These are phyloP conservation scores for Anaspis maculata DNA, from an alignment of 2,888 invertebrate genomes.

Conservation along the genomic window DNA sequence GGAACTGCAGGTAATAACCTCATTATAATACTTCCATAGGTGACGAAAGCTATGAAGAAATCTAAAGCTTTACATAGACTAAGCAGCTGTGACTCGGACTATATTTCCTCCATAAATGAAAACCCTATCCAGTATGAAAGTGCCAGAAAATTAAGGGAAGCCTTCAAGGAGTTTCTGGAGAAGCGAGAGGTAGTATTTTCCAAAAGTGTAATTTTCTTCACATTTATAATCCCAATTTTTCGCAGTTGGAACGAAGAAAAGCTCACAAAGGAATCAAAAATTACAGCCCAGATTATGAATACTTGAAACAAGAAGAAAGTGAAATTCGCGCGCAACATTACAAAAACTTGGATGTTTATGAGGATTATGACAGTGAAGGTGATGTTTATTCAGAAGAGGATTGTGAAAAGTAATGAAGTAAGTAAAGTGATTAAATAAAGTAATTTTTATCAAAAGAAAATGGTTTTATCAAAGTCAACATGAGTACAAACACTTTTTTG, in stretches of 20 bases:
- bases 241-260: slow-evolving; percentile 7
- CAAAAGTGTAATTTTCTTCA: neutral
- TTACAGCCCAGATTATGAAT: slow-evolving; percentile 11
- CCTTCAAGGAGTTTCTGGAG: slow-evolving; percentile 32
- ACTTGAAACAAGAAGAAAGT: slow-evolving; percentile 8
- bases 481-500: slow-evolving; percentile 28
- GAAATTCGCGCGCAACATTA: slow-evolving; percentile 6
- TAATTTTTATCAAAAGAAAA: slow-evolving; percentile 20
- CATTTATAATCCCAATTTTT: slow-evolving; percentile 3
- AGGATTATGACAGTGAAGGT: slow-evolving; percentile 5
- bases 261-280: slow-evolving; percentile 5
- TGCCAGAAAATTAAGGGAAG: slow-evolving; percentile 40
- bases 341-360: slow-evolving; percentile 7
- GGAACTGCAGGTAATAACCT: too few relatives aligned
- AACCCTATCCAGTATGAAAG: slow-evolving; percentile 26
- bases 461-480: slow-evolving; percentile 34
- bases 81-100: slow-evolving; percentile 10
- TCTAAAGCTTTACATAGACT: slow-evolving; percentile 27
- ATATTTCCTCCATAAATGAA: slow-evolving; percentile 18
- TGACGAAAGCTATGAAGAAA: slow-evolving; percentile 24
- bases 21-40: too few relatives aligned
- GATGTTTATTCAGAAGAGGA: slow-evolving; percentile 11
- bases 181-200: slow-evolving; percentile 9
- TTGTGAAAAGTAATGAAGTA: slow-evolving; percentile 1
- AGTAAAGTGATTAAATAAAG: slow-evolving; percentile 3